Evolutionary conservation across 2,113 vertebrate species (phyloP).

Genomic region (Cichladusa arquata): DNA sequence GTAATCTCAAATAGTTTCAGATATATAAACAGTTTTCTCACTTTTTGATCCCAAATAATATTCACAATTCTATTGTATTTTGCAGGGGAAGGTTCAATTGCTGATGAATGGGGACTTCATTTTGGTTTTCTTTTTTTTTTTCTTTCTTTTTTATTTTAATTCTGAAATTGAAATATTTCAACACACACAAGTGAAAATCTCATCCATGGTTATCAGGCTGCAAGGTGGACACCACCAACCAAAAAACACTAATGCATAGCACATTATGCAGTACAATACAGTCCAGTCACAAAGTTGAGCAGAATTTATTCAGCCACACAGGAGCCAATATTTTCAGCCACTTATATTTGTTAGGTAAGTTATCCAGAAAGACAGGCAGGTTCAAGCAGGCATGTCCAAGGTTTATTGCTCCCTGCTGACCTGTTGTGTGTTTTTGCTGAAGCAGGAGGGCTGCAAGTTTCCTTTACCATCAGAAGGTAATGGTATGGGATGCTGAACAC

Average conservation of each 20-base stretch:
- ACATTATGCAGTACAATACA: not conserved
- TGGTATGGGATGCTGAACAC: not conserved
- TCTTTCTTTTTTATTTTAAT: not conserved
- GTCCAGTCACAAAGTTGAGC: not conserved
- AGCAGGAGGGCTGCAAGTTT: not conserved
- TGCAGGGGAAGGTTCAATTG: fast-evolving
- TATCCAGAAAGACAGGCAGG: not conserved
- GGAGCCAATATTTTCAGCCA: not conserved
- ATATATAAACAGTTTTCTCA: not conserved
- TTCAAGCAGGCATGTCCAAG: not conserved
- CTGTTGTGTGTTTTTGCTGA: fast-evolving
- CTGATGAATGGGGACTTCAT: fast-evolving
- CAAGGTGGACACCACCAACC: not conserved
- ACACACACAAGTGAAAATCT: not conserved
- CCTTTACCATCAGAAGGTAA: not conserved
- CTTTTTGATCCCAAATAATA: not conserved
- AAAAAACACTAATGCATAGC: not conserved
- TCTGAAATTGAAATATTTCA: not conserved
- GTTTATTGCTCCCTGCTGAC: not conserved
- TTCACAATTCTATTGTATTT: not conserved
- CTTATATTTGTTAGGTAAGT: not conserved
- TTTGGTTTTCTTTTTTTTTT: not conserved
- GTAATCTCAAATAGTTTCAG: not conserved
- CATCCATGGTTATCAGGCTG: not conserved
- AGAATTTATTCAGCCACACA: not conserved